Conservation (phyloP, 2,113 vertebrate genomes). For the Patagioenas fasciata region DNA sequence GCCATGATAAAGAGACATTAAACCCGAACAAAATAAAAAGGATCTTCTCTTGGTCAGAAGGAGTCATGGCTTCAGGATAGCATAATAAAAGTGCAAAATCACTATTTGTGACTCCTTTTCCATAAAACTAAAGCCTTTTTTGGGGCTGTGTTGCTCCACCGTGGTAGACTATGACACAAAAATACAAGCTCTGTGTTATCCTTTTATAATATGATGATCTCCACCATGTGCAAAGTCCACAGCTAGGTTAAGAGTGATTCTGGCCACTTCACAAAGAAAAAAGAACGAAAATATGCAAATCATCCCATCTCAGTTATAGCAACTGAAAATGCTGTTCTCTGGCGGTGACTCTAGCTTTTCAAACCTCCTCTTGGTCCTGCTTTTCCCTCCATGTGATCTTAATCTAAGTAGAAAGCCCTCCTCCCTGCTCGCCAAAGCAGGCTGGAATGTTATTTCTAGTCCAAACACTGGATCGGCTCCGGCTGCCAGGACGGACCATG, state of each 20-base stretch:
- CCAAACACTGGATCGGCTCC: fast-evolving
- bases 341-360: not conserved
- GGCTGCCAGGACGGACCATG: not conserved
- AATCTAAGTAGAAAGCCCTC: not conserved
- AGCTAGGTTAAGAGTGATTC: not conserved
- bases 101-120: not conserved
- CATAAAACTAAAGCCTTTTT: not conserved
- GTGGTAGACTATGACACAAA: not conserved
- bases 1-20: not conserved
- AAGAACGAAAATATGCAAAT: not conserved
- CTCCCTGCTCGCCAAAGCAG: not conserved
- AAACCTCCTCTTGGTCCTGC: not conserved
- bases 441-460: not conserved
- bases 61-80: not conserved
- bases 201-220: not conserved
- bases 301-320: not conserved
- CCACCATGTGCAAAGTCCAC: not conserved
- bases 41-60: not conserved
- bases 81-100: not conserved
- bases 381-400: not conserved
- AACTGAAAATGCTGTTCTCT: not conserved
- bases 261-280: not conserved
- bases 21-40: not conserved
- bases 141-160: not conserved
- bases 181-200: not conserved